Evolutionary conservation across 1,140 invertebrate species (phyloP), one percentile per base, ranked within the genome.

Genomic region (Orchestia grillus): DNA sequence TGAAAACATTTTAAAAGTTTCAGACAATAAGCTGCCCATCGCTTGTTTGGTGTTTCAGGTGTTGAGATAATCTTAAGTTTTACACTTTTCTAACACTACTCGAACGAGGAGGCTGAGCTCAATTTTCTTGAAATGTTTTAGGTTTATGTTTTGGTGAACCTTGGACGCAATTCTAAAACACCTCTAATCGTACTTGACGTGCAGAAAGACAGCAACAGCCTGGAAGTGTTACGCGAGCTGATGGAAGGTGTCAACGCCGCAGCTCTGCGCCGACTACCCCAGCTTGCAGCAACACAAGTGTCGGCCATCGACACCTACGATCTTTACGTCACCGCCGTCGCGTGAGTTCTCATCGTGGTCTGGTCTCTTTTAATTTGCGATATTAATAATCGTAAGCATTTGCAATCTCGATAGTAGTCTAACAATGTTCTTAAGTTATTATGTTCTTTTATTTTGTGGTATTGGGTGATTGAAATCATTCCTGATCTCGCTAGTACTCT

Each of bases 291-390:
- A n/a, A 96, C 96, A 0, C 95, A 96, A 19, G 96, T 97, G 8
- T 96, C 96, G 16, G 96, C 96, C 41, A 96, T 97, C 23, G 96
- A 97, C 88, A 97, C 96, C 28, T 96, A 96, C 88, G 96, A 97
- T 57, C 96, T 96, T 44, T 97, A 97, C 88, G 96, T 96, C 28
- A 19, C 96, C 11, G 44, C 92, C 41, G 47, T 97, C 45, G 96
- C 94, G 96, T 97, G 95, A 96, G 96, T 96, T 8, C 28, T 15
- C 11, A 1, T 77, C 28, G 62, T 77, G 62, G 11, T 77, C 15
- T 23, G 62, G 62, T 77, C 15, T 28, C 3, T 77, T 36, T 77
- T 77, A 28, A 19, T 36, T 77, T 77, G 62, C 62, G 36, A 28
- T 28, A 36, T 77, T 77, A 28, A 15, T 77, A 36, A 77, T 77